A percentile compares a stretch with the other conserved stretches of the same genome.
These are phyloP conservation scores for Drosophila eugracilis DNA, from an alignment of 1,140 invertebrate species.

Conservation along the genomic window DNA sequence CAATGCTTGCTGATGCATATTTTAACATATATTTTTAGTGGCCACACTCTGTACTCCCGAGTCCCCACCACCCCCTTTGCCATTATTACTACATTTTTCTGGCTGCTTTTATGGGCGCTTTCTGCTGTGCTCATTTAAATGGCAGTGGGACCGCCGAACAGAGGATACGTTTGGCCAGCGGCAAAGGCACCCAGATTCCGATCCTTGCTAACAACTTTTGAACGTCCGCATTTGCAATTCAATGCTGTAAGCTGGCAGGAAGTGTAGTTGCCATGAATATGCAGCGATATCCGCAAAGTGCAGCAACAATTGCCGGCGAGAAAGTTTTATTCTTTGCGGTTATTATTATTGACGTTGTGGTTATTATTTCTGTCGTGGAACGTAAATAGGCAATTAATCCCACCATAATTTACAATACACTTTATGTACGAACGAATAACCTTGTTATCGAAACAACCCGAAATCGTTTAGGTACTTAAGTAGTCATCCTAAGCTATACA, in stretches of 20 bases:
- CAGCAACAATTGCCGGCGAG: slow-evolving; percentile 36
- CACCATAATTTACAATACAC: slow-evolving; percentile 84
- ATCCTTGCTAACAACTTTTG: slow-evolving; percentile 48
- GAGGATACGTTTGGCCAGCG: slow-evolving; percentile 24
- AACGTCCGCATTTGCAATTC: slow-evolving; percentile 55
- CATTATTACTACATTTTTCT: slow-evolving; percentile 61
- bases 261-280: slow-evolving; percentile 50
- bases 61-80: slow-evolving; percentile 23
- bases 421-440: slow-evolving; percentile 63
- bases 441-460: slow-evolving; percentile 50
- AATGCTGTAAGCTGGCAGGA: slow-evolving; percentile 40
- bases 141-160: slow-evolving; percentile 20
- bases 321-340: slow-evolving; percentile 26
- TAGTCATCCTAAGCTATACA: slow-evolving; percentile 57
- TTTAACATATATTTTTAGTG: slow-evolving; percentile 67
- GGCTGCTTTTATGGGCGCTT: slow-evolving; percentile 41
- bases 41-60: slow-evolving; percentile 34
- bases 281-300: slow-evolving; percentile 26
- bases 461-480: slow-evolving; percentile 41
- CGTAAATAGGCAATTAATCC: slow-evolving; percentile 82
- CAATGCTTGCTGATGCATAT: slow-evolving; percentile 64
- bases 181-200: slow-evolving; percentile 16
- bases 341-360: slow-evolving; percentile 21
- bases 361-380: slow-evolving; percentile 53
- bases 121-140: slow-evolving; percentile 48